Evolutionary conservation across 2,113 vertebrate genomes (phyloP).

Genomic region (Acrocephalus kingi): DNA sequence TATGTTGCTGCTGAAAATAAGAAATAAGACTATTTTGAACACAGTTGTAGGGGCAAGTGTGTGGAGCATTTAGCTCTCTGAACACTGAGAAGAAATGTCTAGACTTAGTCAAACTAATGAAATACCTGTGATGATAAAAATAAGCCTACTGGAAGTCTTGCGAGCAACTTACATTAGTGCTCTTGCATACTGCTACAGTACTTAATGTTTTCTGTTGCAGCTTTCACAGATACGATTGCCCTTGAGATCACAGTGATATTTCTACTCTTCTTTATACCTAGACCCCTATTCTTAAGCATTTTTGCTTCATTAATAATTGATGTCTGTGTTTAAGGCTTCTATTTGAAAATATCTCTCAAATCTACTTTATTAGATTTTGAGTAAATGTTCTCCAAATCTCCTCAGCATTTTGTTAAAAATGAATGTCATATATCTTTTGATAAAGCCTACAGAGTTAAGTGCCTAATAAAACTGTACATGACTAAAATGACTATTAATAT

Average conservation of each 20-base stretch:
- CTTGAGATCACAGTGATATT: slow-evolving; percentile 53
- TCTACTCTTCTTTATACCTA: slow-evolving; percentile 53
- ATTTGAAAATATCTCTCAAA: slow-evolving; percentile 68
- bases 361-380: slow-evolving; percentile 77
- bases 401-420: slow-evolving; percentile 76
- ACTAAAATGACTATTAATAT: slow-evolving; percentile 78
- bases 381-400: slow-evolving; percentile 71
- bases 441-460: slow-evolving; percentile 76
- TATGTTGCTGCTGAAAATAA: slow-evolving; percentile 16
- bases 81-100: not conserved
- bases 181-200: not conserved
- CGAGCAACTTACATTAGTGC: not conserved
- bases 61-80: not conserved
- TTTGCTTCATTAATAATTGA: slow-evolving; percentile 73
- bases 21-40: not conserved
- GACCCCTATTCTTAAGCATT: slow-evolving; percentile 64
- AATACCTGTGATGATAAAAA: not conserved
- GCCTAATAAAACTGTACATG: slow-evolving; percentile 76
- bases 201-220: slow-evolving; percentile 37
- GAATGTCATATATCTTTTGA: slow-evolving; percentile 75
- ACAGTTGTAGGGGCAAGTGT: not conserved
- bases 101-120: not conserved
- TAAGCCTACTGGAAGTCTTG: not conserved
- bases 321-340: slow-evolving; percentile 54
- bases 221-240: slow-evolving; percentile 20